A percentile compares a stretch with the other conserved stretches of the same genome.
Evolutionary conservation across 2,113 vertebrate species (phyloP).

Genomic region (Diglossa brunneiventris): DNA sequence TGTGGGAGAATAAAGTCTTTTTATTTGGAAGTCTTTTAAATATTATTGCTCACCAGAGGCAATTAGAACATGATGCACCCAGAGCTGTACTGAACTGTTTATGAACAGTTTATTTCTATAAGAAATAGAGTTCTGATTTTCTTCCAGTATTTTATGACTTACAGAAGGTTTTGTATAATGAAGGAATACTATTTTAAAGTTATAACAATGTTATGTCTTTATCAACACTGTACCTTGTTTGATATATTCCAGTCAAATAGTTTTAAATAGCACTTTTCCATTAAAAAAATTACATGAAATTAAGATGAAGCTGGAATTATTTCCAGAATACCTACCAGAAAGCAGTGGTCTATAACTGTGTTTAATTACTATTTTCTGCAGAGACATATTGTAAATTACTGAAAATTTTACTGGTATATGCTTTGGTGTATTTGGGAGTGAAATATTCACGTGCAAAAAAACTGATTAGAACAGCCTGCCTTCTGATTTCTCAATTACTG

Average conservation of each 20-base stretch:
- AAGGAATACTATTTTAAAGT: not conserved
- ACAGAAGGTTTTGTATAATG: not conserved
- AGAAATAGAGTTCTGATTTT: not conserved
- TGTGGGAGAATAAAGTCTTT: not conserved
- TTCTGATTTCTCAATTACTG: not conserved
- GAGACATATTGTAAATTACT: not conserved
- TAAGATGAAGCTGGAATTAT: not conserved
- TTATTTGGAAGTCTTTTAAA: conserved; percentile 5
- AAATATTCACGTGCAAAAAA: not conserved
- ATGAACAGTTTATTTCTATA: not conserved
- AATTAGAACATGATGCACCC: not conserved
- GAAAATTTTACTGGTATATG: not conserved
- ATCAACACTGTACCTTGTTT: not conserved
- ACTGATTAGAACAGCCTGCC: not conserved
- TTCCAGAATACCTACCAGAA: not conserved
- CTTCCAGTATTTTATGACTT: not conserved
- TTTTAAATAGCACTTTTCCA: not conserved
- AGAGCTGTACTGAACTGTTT: not conserved
- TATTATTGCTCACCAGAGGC: not conserved
- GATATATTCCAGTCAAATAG: not conserved
- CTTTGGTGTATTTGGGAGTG: not conserved
- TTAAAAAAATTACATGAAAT: not conserved
- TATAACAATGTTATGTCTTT: not conserved
- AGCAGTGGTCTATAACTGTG: not conserved
- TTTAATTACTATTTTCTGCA: not conserved